phyloP scores from a whole-genome alignment of 2,113 vertebrate species.

The Atrichornis clamosus region DNA sequence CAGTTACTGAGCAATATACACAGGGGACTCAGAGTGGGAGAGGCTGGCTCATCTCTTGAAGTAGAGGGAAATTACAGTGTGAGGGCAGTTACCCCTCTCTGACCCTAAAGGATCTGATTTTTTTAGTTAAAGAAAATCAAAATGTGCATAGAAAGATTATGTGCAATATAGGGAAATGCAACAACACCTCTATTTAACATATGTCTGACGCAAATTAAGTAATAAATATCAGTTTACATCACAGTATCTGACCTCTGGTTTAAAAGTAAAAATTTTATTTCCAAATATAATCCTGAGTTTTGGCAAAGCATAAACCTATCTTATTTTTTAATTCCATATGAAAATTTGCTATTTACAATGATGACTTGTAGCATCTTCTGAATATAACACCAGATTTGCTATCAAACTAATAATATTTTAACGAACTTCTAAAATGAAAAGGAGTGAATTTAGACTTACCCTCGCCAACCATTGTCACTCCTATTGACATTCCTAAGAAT shows the following conservation, averaged over 20 bases:
- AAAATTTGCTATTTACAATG: background rate
- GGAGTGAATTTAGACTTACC: constrained; percentile 74
- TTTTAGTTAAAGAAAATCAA: background rate
- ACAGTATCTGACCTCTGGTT: background rate
- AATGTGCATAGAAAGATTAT: background rate
- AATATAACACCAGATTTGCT: background rate
- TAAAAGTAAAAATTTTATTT: background rate
- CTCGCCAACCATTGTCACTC: constrained; percentile 96
- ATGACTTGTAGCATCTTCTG: background rate
- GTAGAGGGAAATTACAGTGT: background rate
- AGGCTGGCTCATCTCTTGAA: background rate
- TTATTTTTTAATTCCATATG: background rate
- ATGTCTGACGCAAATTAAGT: background rate
- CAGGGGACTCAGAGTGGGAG: background rate
- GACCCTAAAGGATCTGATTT: background rate
- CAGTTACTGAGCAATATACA: background rate
- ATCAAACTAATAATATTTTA: background rate
- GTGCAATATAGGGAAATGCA: background rate
- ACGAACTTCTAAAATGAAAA: background rate
- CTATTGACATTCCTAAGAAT: constrained; percentile 99
- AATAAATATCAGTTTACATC: background rate
- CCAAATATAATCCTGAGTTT: background rate
- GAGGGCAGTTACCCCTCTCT: background rate
- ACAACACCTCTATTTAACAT: background rate
- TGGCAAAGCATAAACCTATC: background rate